Conservation (phyloP, 2,113 vertebrate genomes). For the Neotoma lepida region DNA sequence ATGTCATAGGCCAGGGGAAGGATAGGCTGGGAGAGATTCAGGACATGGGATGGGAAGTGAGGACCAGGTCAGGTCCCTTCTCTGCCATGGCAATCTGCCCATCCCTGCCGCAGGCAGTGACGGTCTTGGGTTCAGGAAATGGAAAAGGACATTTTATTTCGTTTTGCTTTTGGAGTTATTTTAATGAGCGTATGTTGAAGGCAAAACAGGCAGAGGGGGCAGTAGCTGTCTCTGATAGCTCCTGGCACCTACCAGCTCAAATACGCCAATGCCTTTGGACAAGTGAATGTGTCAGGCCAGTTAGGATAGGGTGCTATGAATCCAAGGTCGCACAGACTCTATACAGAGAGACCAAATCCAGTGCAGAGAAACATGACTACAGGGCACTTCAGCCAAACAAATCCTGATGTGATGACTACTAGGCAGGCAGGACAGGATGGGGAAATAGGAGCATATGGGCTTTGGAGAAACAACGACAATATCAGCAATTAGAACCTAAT, state of each 20-base stretch:
- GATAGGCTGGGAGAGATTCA: slow-evolving; percentile 33
- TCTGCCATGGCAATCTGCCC: slow-evolving; percentile 34
- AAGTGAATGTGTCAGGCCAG: not conserved
- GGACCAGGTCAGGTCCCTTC: not conserved
- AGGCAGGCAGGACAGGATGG: not conserved
- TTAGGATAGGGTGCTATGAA: not conserved
- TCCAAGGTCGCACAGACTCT: slow-evolving; percentile 33
- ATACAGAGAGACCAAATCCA: not conserved
- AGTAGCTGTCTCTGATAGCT: slow-evolving; percentile 10
- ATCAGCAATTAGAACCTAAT: not conserved
- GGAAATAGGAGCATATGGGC: not conserved
- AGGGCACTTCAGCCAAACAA: not conserved
- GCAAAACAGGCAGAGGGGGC: slow-evolving; percentile 36
- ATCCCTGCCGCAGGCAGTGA: not conserved
- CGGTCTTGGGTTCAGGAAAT: slow-evolving; percentile 1
- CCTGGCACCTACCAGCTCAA: slow-evolving; percentile 40
- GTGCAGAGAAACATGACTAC: not conserved
- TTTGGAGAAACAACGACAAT: not conserved
- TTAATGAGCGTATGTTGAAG: slow-evolving; percentile 27
- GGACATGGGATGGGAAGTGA: not conserved
- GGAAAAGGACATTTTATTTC: slow-evolving; percentile 3
- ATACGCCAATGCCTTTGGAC: slow-evolving; percentile 45
- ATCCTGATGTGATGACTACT: not conserved
- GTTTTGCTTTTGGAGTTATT: slow-evolving; percentile 46
- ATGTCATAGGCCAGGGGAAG: not conserved